Evolutionary conservation across 1,140 invertebrate genomes (phyloP).

Genomic region (Heliconius hermathena): DNA sequence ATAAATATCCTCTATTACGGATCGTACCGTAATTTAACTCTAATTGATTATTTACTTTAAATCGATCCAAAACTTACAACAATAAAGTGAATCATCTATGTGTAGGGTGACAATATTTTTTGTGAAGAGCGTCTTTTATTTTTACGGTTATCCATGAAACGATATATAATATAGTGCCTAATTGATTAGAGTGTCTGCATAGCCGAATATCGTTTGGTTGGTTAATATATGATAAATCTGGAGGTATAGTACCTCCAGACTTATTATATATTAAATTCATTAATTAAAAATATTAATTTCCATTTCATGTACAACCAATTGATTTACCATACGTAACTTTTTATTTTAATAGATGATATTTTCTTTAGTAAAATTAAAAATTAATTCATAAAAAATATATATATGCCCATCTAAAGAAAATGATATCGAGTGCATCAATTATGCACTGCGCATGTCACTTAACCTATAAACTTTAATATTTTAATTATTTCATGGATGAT

Average conservation of each 20-base stretch:
- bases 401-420: neutral
- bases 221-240: no score
- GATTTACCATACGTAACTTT: no score
- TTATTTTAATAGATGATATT: neutral
- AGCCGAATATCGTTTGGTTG: no score
- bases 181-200: no score
- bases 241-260: no score
- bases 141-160: neutral
- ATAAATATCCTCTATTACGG: slow-evolving; percentile 73
- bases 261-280: no score
- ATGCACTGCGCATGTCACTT: no score
- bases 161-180: no score
- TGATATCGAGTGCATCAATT: neutral
- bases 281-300: no score
- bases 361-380: no score
- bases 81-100: slow-evolving; percentile 71
- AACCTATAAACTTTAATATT: slow-evolving; percentile 18
- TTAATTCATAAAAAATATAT: neutral
- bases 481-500: slow-evolving; percentile 31
- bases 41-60: slow-evolving; percentile 77
- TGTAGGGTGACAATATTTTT: slow-evolving; percentile 47
- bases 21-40: slow-evolving; percentile 64
- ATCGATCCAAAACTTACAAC: slow-evolving; percentile 67
- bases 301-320: no score
- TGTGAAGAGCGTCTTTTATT: neutral